A percentile compares a stretch with the other conserved stretches of the same genome.
phyloP scores from a whole-genome alignment of 2,797 vertebrate genomes.

The Acropternis orthonyx region DNA sequence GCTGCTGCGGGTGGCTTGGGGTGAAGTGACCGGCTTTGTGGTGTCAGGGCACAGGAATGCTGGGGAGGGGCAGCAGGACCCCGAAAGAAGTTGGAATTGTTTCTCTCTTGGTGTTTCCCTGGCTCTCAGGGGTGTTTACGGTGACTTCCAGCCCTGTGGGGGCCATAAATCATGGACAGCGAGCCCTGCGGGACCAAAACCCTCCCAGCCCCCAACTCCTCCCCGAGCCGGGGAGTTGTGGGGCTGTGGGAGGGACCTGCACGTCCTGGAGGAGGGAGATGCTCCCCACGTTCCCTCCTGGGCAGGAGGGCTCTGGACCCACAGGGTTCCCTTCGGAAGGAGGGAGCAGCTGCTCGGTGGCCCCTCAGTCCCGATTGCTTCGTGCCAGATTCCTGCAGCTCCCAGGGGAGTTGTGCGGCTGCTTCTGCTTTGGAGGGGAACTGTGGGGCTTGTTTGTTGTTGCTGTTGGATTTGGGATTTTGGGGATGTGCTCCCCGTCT shows the following conservation, averaged over 20 bases:
- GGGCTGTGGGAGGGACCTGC: background rate
- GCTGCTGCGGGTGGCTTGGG: background rate
- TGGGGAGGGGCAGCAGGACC: background rate
- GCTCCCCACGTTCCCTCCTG: background rate
- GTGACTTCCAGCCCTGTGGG: background rate
- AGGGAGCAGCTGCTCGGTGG: background rate
- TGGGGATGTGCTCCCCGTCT: fast-evolving
- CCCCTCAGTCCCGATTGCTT: background rate
- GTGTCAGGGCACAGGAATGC: background rate
- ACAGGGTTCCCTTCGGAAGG: background rate
- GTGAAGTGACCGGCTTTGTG: background rate
- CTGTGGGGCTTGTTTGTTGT: background rate
- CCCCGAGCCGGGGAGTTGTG: background rate
- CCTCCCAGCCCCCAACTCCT: background rate
- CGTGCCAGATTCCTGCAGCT: background rate
- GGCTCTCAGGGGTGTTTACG: background rate
- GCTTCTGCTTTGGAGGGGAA: conserved; percentile 17
- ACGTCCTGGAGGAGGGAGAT: background rate
- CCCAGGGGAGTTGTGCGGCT: background rate
- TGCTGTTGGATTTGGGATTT: background rate
- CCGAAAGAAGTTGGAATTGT: background rate
- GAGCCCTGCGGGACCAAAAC: background rate
- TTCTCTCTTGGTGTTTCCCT: background rate
- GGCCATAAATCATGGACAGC: background rate
- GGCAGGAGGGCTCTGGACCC: background rate